Evolutionary conservation across 2,113 vertebrate species (phyloP), one percentile per base, ranked within the genome.

Genomic region (Pongo pygmaeus): DNA sequence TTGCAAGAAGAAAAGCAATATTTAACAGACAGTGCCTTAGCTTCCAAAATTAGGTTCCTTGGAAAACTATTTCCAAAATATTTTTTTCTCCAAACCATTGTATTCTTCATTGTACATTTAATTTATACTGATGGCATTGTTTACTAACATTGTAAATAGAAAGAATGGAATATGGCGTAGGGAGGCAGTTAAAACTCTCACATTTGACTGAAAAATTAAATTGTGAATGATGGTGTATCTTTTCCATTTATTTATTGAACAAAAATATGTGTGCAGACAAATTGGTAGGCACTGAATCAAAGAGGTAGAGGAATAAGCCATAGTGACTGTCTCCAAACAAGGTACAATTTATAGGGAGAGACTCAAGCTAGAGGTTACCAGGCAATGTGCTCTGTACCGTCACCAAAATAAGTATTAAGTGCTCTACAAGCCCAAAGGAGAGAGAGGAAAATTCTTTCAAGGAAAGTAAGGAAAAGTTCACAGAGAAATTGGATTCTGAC

Each of bases 1-100:
- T 97, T 96, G 72, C 14, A 69, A 52, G 72, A 94, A 96, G 9
- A 96, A 96, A 74, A 95, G 57, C 30, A 89, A 67, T 83, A 77
- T 32, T 94, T 92, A 89, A 72, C 35, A 96, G 43, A 11, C 32
- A 57, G 23, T 46, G 9, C 40, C 38, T 70, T 57, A 50, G 25
- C n/a, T 91, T 96, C 32, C 55, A 90, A 94, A 93, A 96, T 78
- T 75, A 88, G 27, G 67, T 96, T 91, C 20, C 72, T 84, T 93
- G 38, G 22, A 20, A 79, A 93, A 87, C 52, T 52, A 2, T 91
- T 77, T 67, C n/a, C 30, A 57, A 81, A 90, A 78, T 52, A 52
- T 52, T 74, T 52, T 32, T 84, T 90, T 14, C 20, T 67, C 11
- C 52, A 88, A 90, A 89, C 12, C 13, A 80, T 61, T 67, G 0